Percentiles rank a stretch among this genome's conserved stretches.
Evolutionary conservation across 1,140 invertebrate genomes (phyloP).

Genomic region (Fopius arisanus): DNA sequence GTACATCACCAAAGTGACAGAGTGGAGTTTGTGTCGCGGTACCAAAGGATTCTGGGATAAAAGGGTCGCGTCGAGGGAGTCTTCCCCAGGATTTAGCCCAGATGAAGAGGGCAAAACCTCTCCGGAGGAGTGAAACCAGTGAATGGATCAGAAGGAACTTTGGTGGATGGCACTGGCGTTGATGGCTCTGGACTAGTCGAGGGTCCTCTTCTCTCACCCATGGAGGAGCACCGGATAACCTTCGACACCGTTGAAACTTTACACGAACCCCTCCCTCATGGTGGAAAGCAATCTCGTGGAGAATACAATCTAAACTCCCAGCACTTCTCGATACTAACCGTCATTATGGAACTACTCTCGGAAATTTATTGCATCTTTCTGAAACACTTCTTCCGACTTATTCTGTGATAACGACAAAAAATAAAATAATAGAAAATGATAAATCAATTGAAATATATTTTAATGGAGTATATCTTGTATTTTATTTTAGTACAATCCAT

Average conservation of each 20-base stretch:
- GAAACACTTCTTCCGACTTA: slow-evolving; percentile 8
- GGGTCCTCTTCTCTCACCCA: neutral
- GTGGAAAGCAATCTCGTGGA: neutral
- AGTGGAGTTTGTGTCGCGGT: slow-evolving; percentile 11
- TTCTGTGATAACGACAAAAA: too few relatives aligned
- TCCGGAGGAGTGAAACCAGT: neutral
- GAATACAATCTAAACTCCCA: slow-evolving; percentile 22
- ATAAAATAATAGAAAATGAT: too few relatives aligned
- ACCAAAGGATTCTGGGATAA: slow-evolving; percentile 34
- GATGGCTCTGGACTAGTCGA: neutral
- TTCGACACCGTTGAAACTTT: slow-evolving; percentile 18
- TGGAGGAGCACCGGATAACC: slow-evolving; percentile 16
- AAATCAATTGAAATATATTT: too few relatives aligned
- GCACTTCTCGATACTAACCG: neutral
- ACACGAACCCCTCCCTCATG: neutral
- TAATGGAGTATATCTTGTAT: too few relatives aligned
- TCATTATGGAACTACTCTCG: neutral
- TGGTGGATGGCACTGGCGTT: slow-evolving; percentile 3
- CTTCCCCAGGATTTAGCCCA: neutral
- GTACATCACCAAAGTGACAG: slow-evolving; percentile 30
- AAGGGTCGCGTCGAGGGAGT: slow-evolving; percentile 24
- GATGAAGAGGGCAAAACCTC: too few relatives aligned
- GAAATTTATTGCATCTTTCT: neutral
- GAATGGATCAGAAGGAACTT: neutral
- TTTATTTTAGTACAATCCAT: too few relatives aligned